Percentiles rank a stretch among this genome's conserved stretches.
phyloP scores from a whole-genome alignment of 2,888 invertebrate species.

The Hesperia comma region DNA sequence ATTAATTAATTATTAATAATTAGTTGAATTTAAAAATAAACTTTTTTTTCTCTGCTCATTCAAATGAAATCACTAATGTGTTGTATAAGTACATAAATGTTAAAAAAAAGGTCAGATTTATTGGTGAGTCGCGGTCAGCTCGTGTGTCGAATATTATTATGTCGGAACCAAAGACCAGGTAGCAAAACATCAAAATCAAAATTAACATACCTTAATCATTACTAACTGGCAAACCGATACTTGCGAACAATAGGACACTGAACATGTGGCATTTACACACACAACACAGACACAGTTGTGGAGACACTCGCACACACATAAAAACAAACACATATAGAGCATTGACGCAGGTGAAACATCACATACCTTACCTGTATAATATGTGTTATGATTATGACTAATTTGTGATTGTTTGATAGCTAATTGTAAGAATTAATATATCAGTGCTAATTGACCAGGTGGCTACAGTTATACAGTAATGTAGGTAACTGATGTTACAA shows the following conservation, averaged over 20 bases:
- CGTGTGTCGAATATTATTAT: neutral
- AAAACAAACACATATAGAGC: neutral
- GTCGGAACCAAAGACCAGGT: neutral
- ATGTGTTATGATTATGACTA: neutral
- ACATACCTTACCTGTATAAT: too few species aligned
- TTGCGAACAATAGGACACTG: neutral
- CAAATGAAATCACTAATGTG: too few species aligned
- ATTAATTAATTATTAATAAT: too few species aligned
- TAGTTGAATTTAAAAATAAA: too few species aligned
- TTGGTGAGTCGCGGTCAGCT: too few species aligned
- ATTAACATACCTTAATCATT: neutral
- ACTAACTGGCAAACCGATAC: neutral
- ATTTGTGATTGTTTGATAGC: neutral
- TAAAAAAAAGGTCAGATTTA: too few species aligned
- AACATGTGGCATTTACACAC: neutral
- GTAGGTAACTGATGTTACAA: too few species aligned
- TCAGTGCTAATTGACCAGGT: neutral
- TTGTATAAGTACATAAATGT: too few species aligned
- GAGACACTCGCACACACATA: too few species aligned
- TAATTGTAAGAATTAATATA: neutral
- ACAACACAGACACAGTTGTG: too few species aligned
- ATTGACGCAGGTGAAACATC: neutral
- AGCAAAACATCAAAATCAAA: neutral
- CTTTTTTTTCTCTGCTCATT: too few species aligned
- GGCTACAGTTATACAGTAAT: neutral